Percentiles rank a stretch among this genome's conserved stretches.
Conservation (phyloP, 2,888 invertebrate genomes). For the Pristionchus exspectatus region DNA sequence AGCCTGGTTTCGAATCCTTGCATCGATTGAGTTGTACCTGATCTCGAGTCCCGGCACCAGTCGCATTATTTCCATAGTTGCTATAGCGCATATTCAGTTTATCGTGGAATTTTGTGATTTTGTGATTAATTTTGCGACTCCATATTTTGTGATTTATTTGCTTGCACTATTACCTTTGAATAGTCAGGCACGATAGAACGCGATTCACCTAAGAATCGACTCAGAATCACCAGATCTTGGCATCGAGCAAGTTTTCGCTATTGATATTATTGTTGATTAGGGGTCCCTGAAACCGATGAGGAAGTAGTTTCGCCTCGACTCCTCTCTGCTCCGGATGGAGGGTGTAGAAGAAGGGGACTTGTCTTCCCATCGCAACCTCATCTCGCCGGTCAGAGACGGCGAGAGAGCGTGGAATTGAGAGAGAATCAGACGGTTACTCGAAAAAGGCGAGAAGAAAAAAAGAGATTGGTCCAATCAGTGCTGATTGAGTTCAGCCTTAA, state of each 20-base stretch:
- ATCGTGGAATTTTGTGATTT: not conserved
- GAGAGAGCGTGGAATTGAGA: not conserved
- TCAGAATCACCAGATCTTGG: no score
- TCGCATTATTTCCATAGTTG: not conserved
- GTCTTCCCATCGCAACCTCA: not conserved
- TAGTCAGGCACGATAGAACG: not conserved
- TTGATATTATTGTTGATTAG: no score
- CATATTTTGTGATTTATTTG: not conserved
- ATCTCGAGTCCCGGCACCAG: not conserved
- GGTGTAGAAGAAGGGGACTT: not conserved
- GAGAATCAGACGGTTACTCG: not conserved
- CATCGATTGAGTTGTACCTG: not conserved
- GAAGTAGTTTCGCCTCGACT: not conserved
- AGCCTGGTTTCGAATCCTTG: not conserved
- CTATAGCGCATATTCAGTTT: not conserved
- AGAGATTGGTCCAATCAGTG: conserved; percentile 30
- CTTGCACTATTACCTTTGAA: no score
- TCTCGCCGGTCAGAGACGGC: not conserved
- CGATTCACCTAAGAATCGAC: no score
- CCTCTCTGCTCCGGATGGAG: not conserved
- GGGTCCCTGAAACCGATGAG: no score
- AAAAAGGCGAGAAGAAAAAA: not conserved
- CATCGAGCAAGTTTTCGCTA: no score
- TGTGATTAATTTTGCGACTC: not conserved
- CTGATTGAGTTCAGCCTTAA: conserved; percentile 23